Evolutionary conservation across 2,888 invertebrate species (phyloP).

Genomic region (Gastracanthus pulcherrimus): DNA sequence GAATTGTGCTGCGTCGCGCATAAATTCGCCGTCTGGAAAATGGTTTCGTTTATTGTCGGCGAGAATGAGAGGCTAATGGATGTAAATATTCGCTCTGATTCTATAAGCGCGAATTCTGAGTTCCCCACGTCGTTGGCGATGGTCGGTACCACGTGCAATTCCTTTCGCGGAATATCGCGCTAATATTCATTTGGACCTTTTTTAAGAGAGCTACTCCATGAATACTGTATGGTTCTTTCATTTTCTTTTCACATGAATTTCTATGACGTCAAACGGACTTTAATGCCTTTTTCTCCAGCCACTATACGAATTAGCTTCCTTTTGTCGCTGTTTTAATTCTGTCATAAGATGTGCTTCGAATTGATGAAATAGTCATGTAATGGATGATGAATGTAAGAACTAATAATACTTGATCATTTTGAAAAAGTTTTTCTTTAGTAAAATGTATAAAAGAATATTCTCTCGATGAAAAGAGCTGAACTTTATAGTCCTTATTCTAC

Average conservation of each 20-base stretch:
- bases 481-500: background rate
- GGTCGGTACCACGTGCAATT: too few species aligned
- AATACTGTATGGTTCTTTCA: conserved; percentile 53
- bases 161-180: conserved; percentile 28
- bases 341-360: conserved; percentile 7
- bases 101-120: conserved; percentile 23
- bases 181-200: conserved; percentile 49
- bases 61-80: conserved; percentile 54
- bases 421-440: too few species aligned
- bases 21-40: conserved; percentile 53
- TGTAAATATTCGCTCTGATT: conserved; percentile 54
- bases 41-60: conserved; percentile 50
- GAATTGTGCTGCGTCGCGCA: conserved; percentile 46
- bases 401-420: too few species aligned
- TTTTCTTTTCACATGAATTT: conserved; percentile 49
- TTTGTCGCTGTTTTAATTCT: conserved; percentile 39
- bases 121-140: background rate
- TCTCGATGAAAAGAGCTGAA: too few species aligned
- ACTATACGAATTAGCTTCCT: background rate
- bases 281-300: background rate
- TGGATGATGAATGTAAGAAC: too few species aligned
- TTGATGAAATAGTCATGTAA: conserved; percentile 27
- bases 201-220: conserved; percentile 19
- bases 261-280: conserved; percentile 22
- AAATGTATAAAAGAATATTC: background rate